These are phyloP conservation scores for Telenomus remus DNA, from an alignment of 1,140 invertebrate species.

Conservation along the genomic window DNA sequence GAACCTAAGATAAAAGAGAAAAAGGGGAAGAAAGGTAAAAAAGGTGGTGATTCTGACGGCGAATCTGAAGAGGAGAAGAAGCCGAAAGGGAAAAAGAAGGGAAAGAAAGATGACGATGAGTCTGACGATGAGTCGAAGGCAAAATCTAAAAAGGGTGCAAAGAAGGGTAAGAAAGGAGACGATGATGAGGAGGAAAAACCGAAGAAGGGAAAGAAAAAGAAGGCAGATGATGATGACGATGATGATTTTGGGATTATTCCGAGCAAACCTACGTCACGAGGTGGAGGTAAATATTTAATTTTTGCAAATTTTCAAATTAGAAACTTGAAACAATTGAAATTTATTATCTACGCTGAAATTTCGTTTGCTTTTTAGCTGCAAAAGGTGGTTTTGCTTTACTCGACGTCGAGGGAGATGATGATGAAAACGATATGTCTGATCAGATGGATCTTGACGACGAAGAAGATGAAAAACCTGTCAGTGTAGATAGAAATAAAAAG, in stretches of 20 bases:
- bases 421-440: slow-evolving; percentile 63
- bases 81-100: slow-evolving; percentile 48
- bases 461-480: slow-evolving; percentile 74
- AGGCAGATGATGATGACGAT: slow-evolving; percentile 44
- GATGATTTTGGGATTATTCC: slow-evolving; percentile 32
- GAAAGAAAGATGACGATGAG: slow-evolving; percentile 58
- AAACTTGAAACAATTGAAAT: too few relatives aligned
- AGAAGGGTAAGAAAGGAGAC: slow-evolving; percentile 74
- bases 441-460: slow-evolving; percentile 65
- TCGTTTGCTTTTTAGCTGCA: slow-evolving; percentile 13
- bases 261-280: slow-evolving; percentile 35
- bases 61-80: slow-evolving; percentile 60
- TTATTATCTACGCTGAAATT: too few relatives aligned
- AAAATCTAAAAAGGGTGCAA: slow-evolving; percentile 65
- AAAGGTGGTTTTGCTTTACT: slow-evolving; percentile 79
- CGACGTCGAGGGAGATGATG: slow-evolving; percentile 76
- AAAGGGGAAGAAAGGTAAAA: slow-evolving; percentile 33
- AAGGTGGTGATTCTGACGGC: slow-evolving; percentile 1
- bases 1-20: slow-evolving; percentile 54
- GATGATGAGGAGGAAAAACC: slow-evolving; percentile 73
- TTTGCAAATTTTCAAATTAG: too few relatives aligned
- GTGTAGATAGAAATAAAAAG: slow-evolving; percentile 72
- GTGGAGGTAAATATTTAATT: slow-evolving; percentile 17
- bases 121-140: slow-evolving; percentile 53
- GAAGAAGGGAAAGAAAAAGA: slow-evolving; percentile 75